phyloP scores from a whole-genome alignment of 1,140 invertebrate genomes.

The Ctenoplectra terminalis region DNA sequence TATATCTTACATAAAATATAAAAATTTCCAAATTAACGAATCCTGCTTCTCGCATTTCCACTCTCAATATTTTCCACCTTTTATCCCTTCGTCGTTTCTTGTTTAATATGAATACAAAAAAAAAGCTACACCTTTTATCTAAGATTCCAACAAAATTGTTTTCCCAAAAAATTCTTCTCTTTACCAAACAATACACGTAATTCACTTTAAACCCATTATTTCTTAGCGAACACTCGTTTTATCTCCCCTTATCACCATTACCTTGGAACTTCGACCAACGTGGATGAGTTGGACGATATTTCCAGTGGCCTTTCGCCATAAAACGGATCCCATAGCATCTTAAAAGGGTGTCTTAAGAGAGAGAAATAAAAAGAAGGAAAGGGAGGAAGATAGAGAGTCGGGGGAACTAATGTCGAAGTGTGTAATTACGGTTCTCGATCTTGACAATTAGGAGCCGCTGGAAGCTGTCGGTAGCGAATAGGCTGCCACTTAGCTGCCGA shows the following conservation, averaged over 20 bases:
- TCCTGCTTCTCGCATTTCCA: too few relatives aligned
- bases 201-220: background rate
- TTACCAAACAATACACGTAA: too few relatives aligned
- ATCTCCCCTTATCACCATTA: constrained; percentile 42
- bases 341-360: constrained; percentile 47
- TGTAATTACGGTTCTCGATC: constrained; percentile 77
- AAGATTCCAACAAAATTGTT: background rate
- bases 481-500: constrained; percentile 75
- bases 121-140: too few relatives aligned
- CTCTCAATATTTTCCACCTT: too few relatives aligned
- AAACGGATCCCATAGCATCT: constrained; percentile 36
- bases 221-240: constrained; percentile 14
- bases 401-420: constrained; percentile 60
- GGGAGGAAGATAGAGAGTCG: constrained; percentile 1
- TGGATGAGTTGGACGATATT: background rate
- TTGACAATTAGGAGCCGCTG: constrained; percentile 78
- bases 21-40: too few relatives aligned
- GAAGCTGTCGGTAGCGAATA: constrained; percentile 74
- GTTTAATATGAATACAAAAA: too few relatives aligned
- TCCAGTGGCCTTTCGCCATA: constrained; percentile 35
- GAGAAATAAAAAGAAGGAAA: background rate
- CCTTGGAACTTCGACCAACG: constrained; percentile 7
- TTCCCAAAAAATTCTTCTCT: background rate
- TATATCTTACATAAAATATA: too few relatives aligned
- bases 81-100: too few relatives aligned